Conservation (phyloP, 2,113 vertebrate genomes). For the Eulemur rufifrons region DNA sequence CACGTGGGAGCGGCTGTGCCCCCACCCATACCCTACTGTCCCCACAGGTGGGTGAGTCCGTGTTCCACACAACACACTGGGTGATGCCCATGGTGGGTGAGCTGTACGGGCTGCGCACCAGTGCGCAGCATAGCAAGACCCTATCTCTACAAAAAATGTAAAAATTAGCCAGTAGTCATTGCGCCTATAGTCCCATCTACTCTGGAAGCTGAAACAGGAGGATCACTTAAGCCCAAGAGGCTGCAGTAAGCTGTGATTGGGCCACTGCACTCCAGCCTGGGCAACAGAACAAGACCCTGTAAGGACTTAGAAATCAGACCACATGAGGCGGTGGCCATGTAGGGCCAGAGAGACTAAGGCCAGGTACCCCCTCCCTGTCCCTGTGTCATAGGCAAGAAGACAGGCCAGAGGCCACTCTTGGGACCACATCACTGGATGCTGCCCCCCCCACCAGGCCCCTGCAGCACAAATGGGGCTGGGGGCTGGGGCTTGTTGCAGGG, state of each 20-base stretch:
- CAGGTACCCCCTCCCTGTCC: too few species aligned
- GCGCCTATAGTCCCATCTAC: too few species aligned
- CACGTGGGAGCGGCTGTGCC: not conserved
- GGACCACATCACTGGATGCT: not conserved
- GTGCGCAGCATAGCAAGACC: not conserved
- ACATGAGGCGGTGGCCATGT: not conserved
- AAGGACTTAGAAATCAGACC: not conserved
- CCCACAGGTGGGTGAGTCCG: conserved; percentile 89
- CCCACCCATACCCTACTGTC: rapidly evolving
- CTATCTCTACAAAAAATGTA: not conserved
- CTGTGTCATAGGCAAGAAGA: not conserved
- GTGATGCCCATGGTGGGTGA: conserved; percentile 85
- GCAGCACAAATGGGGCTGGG: not conserved
- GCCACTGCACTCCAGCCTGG: too few species aligned
- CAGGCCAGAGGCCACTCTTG: not conserved
- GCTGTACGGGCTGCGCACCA: conserved; percentile 88
- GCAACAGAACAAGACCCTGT: too few species aligned
- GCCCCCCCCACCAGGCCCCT: not conserved
- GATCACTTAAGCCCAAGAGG: too few species aligned
- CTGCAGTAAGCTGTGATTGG: too few species aligned
- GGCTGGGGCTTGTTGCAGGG: not conserved
- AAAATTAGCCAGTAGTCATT: too few species aligned
- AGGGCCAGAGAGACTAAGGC: not conserved
- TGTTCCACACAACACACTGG: conserved; percentile 94
- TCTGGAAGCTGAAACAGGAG: too few species aligned